Base-by-base conservation (phyloP, 2,797 vertebrate species). In the Myotis vivesi region DNA sequence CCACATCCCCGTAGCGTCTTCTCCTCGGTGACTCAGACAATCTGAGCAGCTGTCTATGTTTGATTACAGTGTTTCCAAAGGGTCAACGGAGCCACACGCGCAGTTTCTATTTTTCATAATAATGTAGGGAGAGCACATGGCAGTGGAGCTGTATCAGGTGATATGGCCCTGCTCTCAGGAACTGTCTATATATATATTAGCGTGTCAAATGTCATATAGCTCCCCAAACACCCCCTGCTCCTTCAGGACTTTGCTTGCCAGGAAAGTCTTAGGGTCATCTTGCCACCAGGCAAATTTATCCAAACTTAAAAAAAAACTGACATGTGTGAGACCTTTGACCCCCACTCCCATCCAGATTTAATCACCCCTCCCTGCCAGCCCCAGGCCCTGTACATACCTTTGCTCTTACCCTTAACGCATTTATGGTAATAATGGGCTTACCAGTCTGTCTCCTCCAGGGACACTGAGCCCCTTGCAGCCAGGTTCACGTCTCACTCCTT, bases 1-100 rank as follows among this genome's bases (percentile, higher is more conserved):
- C 82, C 85, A 95, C 68, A 55, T 83, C 86, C 71, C 82, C 23
- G 2, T 7, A 82, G 80, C 94, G 62, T 85, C 81, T 81, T 87
- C 85, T 93, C 92, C 49, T 94, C 46, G 53, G 80, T 83, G 92
- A 92, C 83, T 92, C 73, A 62, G 80, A 71, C 85, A 55, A 68
- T 90, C 81, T 86, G 51, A 87, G 87, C 49, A 83, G 75, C 94
- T 96, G 93, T 92, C 95, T 91, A 10, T 20, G 5, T 81, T 83
- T 91, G 85, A 96, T 92, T n/a, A 92, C 1, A 0, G 53, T 66
- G 77, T 62, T 90, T 92, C 95, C 73, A 72, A 94, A 80, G 77
- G 89, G 89, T 96, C 95, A 94, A 0, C 12, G 38, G 28, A 86
- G 82, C 85, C 85, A 86, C 90, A 88, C 19, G 22, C 13, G 69